Percentiles rank a stretch among this genome's conserved stretches.
Evolutionary conservation across 2,797 vertebrate genomes (phyloP).

Genomic region (Cirrhinus molitorella): DNA sequence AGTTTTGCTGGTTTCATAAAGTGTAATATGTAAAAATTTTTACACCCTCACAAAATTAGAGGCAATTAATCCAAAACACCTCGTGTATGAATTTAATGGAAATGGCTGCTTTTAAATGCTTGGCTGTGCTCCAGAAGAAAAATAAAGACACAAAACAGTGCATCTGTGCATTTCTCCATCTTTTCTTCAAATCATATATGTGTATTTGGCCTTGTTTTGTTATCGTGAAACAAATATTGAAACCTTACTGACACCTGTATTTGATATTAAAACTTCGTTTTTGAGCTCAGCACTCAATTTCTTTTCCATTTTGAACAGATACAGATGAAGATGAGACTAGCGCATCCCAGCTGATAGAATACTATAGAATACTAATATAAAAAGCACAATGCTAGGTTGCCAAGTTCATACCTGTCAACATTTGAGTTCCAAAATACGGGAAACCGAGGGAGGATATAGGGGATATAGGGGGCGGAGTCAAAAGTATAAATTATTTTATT

Average conservation of each 20-base stretch:
- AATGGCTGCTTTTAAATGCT: constrained; percentile 54
- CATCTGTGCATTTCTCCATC: constrained; percentile 36
- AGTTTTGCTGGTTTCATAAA: constrained; percentile 18
- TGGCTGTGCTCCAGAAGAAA: constrained; percentile 31
- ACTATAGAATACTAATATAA: not conserved
- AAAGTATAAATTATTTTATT: no score
- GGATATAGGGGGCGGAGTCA: no score
- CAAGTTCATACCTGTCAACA: no score
- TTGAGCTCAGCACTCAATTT: constrained; percentile 10
- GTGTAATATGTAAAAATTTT: constrained; percentile 22
- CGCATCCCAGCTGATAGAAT: constrained; percentile 25
- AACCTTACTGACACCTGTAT: constrained; percentile 18
- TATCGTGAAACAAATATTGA: constrained; percentile 42
- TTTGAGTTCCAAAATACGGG: no score
- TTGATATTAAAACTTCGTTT: constrained; percentile 48
- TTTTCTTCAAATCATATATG: constrained; percentile 42
- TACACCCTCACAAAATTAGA: constrained; percentile 34
- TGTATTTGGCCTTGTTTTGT: constrained; percentile 35
- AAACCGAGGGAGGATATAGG: no score
- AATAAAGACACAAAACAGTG: constrained; percentile 13
- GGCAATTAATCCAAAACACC: constrained; percentile 40
- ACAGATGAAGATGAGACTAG: constrained; percentile 22
- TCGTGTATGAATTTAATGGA: constrained; percentile 46
- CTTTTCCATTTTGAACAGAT: constrained; percentile 29
- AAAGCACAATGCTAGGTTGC: not conserved